phyloP scores from a whole-genome alignment of 2,113 vertebrate genomes.

The Apteryx owenii region DNA sequence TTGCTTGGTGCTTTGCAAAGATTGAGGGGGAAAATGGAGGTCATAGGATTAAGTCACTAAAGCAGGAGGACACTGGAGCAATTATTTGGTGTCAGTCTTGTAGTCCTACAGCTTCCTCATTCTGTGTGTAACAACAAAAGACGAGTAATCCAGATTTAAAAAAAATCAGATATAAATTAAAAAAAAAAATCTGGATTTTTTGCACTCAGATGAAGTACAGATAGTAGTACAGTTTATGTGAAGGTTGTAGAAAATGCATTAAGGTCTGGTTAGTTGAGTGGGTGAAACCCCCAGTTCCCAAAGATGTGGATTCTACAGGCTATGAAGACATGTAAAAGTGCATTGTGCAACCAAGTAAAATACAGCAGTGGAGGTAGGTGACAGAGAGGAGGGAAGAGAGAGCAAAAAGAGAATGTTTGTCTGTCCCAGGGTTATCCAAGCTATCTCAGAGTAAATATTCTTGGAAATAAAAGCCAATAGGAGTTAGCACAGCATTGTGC shows the following conservation, averaged over 20 bases:
- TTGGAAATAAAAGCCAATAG: neutral
- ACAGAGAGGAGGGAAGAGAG: neutral
- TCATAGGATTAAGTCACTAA: neutral
- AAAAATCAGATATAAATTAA: too few species aligned
- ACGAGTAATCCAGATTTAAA: neutral
- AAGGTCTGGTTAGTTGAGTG: neutral
- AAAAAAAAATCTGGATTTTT: neutral
- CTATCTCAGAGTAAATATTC: neutral
- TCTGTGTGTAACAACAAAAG: neutral
- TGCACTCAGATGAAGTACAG: neutral
- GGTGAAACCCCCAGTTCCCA: neutral
- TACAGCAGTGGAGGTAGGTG: accelerated
- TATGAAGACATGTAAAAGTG: neutral
- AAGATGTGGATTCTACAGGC: neutral
- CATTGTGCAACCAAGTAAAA: neutral
- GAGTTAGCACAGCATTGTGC: neutral
- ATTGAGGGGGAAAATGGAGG: neutral
- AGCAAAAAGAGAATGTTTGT: neutral
- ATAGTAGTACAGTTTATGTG: neutral
- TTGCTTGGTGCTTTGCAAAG: neutral
- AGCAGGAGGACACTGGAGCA: neutral
- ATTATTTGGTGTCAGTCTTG: neutral
- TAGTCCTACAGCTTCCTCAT: neutral
- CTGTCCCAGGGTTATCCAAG: neutral
- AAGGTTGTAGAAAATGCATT: neutral